Percentiles rank a stretch among this genome's conserved stretches.
These are phyloP conservation scores for Leptinotarsa juncta DNA, from an alignment of 2,888 invertebrate genomes.

Conservation along the genomic window DNA sequence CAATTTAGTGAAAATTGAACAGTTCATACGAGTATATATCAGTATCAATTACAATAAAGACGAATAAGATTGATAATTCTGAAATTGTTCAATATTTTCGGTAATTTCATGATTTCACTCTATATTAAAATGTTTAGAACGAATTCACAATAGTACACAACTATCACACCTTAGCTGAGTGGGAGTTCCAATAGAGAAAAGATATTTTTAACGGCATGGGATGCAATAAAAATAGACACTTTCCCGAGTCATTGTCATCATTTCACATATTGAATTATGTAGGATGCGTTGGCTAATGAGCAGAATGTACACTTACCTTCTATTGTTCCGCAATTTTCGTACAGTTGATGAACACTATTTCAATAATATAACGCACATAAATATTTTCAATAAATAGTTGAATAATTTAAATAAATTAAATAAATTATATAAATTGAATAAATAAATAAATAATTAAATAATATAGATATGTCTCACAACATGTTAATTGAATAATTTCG, in stretches of 20 bases:
- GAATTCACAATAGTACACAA: not conserved
- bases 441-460: slow-evolving; percentile 13
- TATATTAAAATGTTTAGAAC: not conserved
- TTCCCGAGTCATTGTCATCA: not conserved
- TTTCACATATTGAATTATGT: not conserved
- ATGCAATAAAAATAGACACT: not conserved
- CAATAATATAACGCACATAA: slow-evolving; percentile 24
- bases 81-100: too few species aligned
- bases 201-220: not conserved
- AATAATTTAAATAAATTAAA: slow-evolving; percentile 21
- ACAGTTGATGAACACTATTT: slow-evolving; percentile 5
- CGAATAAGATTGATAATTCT: too few species aligned
- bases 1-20: too few species aligned
- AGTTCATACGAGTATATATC: too few species aligned
- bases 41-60: too few species aligned
- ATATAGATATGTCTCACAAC: slow-evolving; percentile 4
- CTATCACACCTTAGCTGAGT: not conserved
- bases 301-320: not conserved
- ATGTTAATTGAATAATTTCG: not conserved
- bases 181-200: not conserved
- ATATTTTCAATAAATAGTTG: slow-evolving; percentile 30
- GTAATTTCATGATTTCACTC: too few species aligned
- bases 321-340: not conserved
- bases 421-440: slow-evolving; percentile 15
- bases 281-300: not conserved